These are phyloP conservation scores for Anarsia innoxiella DNA, from an alignment of 2,888 invertebrate genomes.

Conservation along the genomic window DNA sequence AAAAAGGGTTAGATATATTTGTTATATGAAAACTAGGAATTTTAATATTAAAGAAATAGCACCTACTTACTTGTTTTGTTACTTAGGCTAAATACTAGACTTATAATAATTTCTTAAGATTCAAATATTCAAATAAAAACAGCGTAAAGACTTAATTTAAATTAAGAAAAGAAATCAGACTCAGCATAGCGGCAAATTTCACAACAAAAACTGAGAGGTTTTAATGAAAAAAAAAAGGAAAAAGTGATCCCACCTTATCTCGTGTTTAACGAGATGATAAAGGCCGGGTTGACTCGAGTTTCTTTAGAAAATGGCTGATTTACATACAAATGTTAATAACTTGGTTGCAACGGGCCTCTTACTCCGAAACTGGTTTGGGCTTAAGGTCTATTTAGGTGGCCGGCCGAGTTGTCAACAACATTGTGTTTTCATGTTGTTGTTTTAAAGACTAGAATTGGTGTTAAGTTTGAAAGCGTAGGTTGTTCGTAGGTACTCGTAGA, in stretches of 20 bases:
- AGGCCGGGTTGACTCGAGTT: slow-evolving; percentile 48
- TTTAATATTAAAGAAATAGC: too few species aligned
- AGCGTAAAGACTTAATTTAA: too few species aligned
- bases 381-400: slow-evolving; percentile 17
- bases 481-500: too few species aligned
- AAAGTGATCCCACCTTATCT: slow-evolving; percentile 44
- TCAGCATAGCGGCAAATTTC: slow-evolving; percentile 8
- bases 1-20: too few species aligned
- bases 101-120: too few species aligned
- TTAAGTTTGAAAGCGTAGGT: too few species aligned
- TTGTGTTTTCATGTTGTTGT: too few species aligned
- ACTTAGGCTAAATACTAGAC: too few species aligned
- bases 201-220: slow-evolving; percentile 12
- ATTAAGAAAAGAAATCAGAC: neutral
- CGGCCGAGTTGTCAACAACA: neutral
- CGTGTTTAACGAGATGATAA: slow-evolving; percentile 53
- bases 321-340: slow-evolving; percentile 69
- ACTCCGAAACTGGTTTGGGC: slow-evolving; percentile 31
- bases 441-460: too few species aligned
- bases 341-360: slow-evolving; percentile 38
- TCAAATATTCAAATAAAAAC: too few species aligned
- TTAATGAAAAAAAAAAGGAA: slow-evolving; percentile 27
- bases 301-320: slow-evolving; percentile 53
- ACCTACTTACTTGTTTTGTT: too few species aligned
- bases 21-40: too few species aligned